Base-by-base conservation (phyloP, 2,113 vertebrate species). In the Gasterosteus nipponicus region DNA sequence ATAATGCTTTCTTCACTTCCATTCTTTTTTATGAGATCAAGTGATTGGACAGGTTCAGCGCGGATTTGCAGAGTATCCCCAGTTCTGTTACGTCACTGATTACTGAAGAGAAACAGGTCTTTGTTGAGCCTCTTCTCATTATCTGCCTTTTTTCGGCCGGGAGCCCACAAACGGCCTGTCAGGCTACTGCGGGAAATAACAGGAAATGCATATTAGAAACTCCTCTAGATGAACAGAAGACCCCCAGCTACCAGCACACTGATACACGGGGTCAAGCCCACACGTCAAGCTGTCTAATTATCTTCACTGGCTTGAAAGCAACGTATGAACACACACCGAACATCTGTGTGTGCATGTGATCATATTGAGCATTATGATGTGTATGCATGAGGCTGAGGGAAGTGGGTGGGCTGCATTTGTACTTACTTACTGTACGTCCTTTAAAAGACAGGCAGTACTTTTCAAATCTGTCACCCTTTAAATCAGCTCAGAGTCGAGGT, bases 1-100 rank as follows among this genome's bases (percentile, higher is more conserved):
- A 49, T 35, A 10, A 4, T 29, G 29, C 10, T 70, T 75, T 76
- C 19, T 39, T 47, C 46, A 29, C 79, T 77, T 81, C 80, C 65
- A 7, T 61, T 69, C 67, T 81, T 86, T 83, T 75, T 38, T 69
- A 53, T n/a, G n/a, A 62, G 73, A 85, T 88, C 83, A 78, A 84
- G 78, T 78, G 38, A 64, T 71, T 10, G 47, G 18, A 49, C 51
- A 12, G 74, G 74, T 74, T 82, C 39, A 53, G 42, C 9, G 6
- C 49, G 19, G 68, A 26, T 76, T 76, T 39, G 7, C 47, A 51
- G 42, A 76, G 80, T 44, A 72, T 83, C 42, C 63, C 77, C 44
- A 39, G 33, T 7, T 2, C 26, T 44, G 44, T 54, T 69, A 71
- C 81, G 75, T 78, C 29, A 33, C 68, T 18, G 29, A 63, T 78